phyloP scores from a whole-genome alignment of 2,888 invertebrate species.

The Drosophila hamatofila region DNA sequence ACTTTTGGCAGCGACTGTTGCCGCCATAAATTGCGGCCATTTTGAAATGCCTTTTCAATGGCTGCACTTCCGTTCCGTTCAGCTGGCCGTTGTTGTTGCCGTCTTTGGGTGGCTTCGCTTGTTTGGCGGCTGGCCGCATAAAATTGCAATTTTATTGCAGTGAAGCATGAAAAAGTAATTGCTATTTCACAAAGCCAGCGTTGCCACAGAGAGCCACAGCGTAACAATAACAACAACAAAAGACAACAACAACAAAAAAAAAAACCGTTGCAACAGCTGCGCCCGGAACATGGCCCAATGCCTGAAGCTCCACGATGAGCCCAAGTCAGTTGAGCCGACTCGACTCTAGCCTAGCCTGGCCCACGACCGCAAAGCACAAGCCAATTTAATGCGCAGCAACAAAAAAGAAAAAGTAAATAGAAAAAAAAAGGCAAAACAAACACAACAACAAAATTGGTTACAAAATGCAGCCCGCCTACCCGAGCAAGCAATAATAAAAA shows the following conservation, averaged over 20 bases:
- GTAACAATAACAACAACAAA: constrained; percentile 22
- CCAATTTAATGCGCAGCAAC: constrained; percentile 70
- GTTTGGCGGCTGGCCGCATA: constrained; percentile 78
- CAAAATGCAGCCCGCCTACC: constrained; percentile 61
- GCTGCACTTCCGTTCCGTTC: constrained; percentile 68
- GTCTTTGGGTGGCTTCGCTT: constrained; percentile 43
- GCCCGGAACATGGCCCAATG: constrained; percentile 27
- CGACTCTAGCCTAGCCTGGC: constrained; percentile 24
- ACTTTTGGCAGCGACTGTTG: constrained; percentile 44
- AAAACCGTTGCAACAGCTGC: constrained; percentile 70
- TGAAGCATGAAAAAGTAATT: constrained; percentile 81
- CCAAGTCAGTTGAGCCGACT: constrained; percentile 26
- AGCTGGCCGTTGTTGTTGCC: constrained; percentile 13
- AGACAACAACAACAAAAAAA: constrained; percentile 19
- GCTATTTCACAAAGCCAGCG: constrained; percentile 75
- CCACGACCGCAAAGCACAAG: constrained; percentile 50
- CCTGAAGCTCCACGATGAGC: constrained; percentile 16
- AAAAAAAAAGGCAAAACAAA: constrained; percentile 54
- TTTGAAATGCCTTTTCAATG: constrained; percentile 77
- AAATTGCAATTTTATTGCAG: constrained; percentile 81
- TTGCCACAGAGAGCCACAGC: constrained; percentile 21
- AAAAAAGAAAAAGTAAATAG: constrained; percentile 12
- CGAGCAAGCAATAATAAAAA: constrained; percentile 36
- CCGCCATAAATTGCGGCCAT: constrained; percentile 61
- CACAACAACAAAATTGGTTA: constrained; percentile 64